phyloP scores from a whole-genome alignment of 1,140 invertebrate species.

The Asobara japonica region DNA sequence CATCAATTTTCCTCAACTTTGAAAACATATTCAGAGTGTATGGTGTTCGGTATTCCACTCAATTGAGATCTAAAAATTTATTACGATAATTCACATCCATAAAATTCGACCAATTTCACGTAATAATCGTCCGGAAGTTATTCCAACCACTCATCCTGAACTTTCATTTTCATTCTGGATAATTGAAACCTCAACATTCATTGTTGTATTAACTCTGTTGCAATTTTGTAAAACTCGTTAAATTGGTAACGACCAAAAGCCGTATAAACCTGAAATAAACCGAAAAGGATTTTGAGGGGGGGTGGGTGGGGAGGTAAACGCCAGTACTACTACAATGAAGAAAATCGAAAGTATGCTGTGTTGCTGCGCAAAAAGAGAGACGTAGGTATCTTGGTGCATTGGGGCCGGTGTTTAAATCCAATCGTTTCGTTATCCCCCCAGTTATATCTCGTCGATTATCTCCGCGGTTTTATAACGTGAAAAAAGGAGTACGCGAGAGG shows the following conservation, averaged over 20 bases:
- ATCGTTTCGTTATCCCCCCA: slow-evolving; percentile 22
- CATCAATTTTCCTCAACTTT: no score
- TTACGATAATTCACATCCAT: neutral
- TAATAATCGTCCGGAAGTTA: neutral
- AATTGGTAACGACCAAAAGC: slow-evolving; percentile 22
- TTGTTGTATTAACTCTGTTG: neutral
- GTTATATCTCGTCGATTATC: slow-evolving; percentile 23
- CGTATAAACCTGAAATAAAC: slow-evolving; percentile 3
- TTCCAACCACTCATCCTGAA: neutral
- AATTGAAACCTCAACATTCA: neutral
- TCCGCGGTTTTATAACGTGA: slow-evolving; percentile 8
- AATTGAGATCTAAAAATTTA: neutral
- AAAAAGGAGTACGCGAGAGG: neutral
- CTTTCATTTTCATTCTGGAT: neutral
- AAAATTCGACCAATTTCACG: neutral
- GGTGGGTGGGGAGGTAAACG: no score
- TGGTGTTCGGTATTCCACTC: no score
- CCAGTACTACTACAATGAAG: neutral
- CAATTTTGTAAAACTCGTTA: slow-evolving; percentile 16
- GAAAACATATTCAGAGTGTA: no score
- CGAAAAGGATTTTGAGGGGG: neutral
- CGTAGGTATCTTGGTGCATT: slow-evolving; percentile 18
- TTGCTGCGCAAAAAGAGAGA: slow-evolving; percentile 26
- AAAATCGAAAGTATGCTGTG: slow-evolving; percentile 3
- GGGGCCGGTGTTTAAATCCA: slow-evolving; percentile 3